Base-by-base conservation (phyloP, 2,888 invertebrate genomes). In the Nemotelus pantherinus region DNA sequence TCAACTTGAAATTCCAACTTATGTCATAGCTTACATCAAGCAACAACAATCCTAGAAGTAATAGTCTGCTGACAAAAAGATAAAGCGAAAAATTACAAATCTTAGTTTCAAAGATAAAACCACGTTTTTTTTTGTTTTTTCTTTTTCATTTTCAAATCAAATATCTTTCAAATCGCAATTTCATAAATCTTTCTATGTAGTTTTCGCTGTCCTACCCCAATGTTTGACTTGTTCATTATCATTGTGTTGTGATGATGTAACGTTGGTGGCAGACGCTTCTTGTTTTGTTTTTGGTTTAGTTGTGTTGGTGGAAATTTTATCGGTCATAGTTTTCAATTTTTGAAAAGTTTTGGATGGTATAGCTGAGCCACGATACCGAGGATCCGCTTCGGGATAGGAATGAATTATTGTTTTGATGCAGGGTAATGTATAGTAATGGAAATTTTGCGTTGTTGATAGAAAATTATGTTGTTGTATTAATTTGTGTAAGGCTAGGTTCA, bases 301-400 rank as follows among this genome's bases (percentile, higher is more conserved):
- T 25, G 25, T 25, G 25, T 25, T 25, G 25, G 25, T 25, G 2
- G 72, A 41, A 25, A 9, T 3, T 45, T 76, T 65, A 41, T 76
- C 76, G 10, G 57, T 57, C 90, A 92, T 91, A 80, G 88, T 89
- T 85, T 93, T 92, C 80, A 93, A 88, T 81, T 90, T 89, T 83
- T 90, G 89, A 86, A 93, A 93, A 81, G 92, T 91, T 84, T 91
- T 90, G 65, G 92, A 92, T 10, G 92, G 92, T 83, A 92, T 92
- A 80, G 90, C 89, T 50, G 90, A 88, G 63, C 91, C 91, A 78
- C 90, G 88, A 86, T 91, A 91, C 83, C 91, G 88, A 65, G 91
- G 91, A 83, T 91, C 91, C 81, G 88, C 88, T 83, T 89, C 90
- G 82, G 88, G 5, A 5, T 25, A 25, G 57, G 88, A 84, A 90